phyloP scores from a whole-genome alignment of 2,113 vertebrate genomes.

The Sprattus sprattus region DNA sequence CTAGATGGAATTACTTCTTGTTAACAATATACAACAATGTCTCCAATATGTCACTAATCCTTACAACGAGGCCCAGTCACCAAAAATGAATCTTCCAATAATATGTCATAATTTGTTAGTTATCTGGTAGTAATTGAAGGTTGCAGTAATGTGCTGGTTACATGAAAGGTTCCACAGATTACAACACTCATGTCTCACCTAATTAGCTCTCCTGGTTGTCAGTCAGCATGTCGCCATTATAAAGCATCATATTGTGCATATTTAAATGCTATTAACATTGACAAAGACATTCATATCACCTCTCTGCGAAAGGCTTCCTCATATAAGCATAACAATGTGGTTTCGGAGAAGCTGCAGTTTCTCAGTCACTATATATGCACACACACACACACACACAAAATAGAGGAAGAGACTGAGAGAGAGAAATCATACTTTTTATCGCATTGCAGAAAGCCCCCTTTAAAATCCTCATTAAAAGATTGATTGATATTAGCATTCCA shows the following conservation, averaged over 20 bases:
- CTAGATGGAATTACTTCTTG: neutral
- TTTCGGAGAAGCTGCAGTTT: neutral
- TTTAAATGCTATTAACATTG: neutral
- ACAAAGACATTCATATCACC: neutral
- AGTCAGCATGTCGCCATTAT: neutral
- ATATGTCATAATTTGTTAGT: neutral
- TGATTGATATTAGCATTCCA: conserved; percentile 15
- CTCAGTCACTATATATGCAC: neutral
- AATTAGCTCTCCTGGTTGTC: neutral
- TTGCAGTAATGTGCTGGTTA: neutral
- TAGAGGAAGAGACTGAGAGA: neutral
- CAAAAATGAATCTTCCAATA: neutral
- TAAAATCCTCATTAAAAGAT: neutral
- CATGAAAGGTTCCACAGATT: neutral
- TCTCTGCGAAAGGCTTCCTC: neutral
- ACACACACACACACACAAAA: neutral
- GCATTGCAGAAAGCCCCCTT: neutral
- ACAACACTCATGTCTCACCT: neutral
- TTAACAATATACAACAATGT: neutral
- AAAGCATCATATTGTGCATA: neutral
- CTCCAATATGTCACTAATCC: neutral
- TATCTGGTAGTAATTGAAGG: neutral
- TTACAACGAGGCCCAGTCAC: neutral
- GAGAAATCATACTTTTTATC: neutral
- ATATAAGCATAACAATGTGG: neutral